phyloP scores from a whole-genome alignment of 2,888 invertebrate genomes.

The Pollenia labialis region DNA sequence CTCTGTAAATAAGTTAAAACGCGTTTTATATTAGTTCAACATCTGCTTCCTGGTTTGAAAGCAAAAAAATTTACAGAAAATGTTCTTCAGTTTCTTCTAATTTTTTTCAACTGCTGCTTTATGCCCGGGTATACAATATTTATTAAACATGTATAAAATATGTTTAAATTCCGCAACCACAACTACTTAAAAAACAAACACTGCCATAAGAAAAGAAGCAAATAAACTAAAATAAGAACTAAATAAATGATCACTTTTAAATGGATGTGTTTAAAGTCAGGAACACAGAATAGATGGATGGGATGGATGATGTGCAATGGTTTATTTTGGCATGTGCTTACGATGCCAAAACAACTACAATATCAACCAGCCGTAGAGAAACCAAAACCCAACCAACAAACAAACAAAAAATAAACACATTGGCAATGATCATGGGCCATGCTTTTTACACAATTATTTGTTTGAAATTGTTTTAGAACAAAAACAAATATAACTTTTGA shows the following conservation, averaged over 20 bases:
- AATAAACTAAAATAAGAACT: constrained; percentile 38
- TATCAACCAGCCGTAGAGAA: background rate
- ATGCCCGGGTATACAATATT: constrained; percentile 29
- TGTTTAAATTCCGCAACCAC: constrained; percentile 44
- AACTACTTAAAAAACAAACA: constrained; percentile 37
- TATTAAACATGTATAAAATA: constrained; percentile 53
- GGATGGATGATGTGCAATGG: constrained; percentile 61
- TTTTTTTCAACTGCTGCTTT: constrained; percentile 22
- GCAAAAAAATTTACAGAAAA: constrained; percentile 4
- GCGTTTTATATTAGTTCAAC: constrained; percentile 69
- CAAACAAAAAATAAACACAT: background rate
- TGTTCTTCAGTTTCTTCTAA: constrained; percentile 41
- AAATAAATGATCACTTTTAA: constrained; percentile 69
- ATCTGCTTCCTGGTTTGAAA: constrained; percentile 72
- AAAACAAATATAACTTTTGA: constrained; percentile 37
- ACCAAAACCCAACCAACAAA: background rate
- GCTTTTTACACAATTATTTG: constrained; percentile 50
- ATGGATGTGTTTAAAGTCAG: constrained; percentile 63
- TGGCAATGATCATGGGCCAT: constrained; percentile 51
- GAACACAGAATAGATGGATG: constrained; percentile 53
- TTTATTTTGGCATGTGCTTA: constrained; percentile 70
- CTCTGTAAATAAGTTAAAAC: constrained; percentile 40
- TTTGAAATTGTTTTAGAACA: constrained; percentile 51
- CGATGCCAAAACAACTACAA: constrained; percentile 56
- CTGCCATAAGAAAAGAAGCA: background rate